These are phyloP conservation scores for Polymixis flavicincta DNA, from an alignment of 2,888 invertebrate species.

Conservation along the genomic window DNA sequence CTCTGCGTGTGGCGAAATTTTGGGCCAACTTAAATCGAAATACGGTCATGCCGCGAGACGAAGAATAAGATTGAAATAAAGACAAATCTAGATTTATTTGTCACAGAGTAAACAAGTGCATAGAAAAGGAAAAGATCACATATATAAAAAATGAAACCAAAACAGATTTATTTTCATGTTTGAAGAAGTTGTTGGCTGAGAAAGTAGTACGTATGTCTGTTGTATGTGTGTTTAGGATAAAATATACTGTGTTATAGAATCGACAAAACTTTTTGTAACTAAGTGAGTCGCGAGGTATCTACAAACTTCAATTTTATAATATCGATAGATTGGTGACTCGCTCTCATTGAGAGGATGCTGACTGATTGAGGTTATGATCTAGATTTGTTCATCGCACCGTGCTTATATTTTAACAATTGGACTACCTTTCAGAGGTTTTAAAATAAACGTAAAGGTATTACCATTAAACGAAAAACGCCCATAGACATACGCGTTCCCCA, in stretches of 20 bases:
- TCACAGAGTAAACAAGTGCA: no score
- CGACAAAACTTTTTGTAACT: not conserved
- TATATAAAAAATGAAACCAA: no score
- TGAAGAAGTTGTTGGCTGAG: not conserved
- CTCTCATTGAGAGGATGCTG: no score
- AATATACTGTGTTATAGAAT: not conserved
- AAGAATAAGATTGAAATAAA: not conserved
- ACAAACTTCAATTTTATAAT: not conserved
- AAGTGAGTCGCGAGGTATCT: not conserved
- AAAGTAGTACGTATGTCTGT: not conserved
- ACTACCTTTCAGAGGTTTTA: not conserved
- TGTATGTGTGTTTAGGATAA: not conserved
- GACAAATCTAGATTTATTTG: no score
- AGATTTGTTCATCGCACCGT: no score
- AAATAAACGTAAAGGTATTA: not conserved
- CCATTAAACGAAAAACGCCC: no score
- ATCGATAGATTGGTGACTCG: not conserved
- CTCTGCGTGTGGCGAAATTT: not conserved
- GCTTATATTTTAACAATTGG: not conserved
- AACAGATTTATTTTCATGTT: no score
- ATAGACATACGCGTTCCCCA: no score
- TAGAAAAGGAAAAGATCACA: no score
- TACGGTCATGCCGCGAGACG: not conserved
- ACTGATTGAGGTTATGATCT: no score
- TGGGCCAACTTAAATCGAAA: not conserved